Evolutionary conservation across 2,888 invertebrate genomes (phyloP), one percentile per base, ranked within the genome.

Genomic region (Heliconius sara): DNA sequence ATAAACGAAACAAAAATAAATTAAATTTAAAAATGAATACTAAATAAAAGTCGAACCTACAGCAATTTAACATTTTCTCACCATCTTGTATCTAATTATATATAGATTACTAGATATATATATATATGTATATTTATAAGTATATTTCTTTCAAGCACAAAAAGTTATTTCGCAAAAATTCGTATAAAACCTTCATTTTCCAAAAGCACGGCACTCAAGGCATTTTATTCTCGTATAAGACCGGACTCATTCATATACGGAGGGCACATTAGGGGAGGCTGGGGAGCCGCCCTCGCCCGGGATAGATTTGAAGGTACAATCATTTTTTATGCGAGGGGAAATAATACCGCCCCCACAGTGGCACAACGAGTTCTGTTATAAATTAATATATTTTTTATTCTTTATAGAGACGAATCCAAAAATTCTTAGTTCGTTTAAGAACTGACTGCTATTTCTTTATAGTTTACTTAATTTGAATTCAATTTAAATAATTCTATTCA

Each of bases 301-400:
- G 93, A 95, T 95, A 94, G 94, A 95, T 94, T 95, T 94, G 93
- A 94, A 94, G 95, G 95, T 94, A 94, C 94, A 93, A 95, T 95
- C 94, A 95, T 94, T 95, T 95, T 95, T 95, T 95, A 95, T 94
- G 93, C 92, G 94, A 93, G 93, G 94, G 93, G 94, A 92, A 91
- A 90, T 90, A 89, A 90, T 87, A 88, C 86, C 84, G 83, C 83
- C 72, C 82, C 79, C 87, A 67, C 76, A 80, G 83, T 65, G 82
- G 82, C 84, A 91, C 88, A 90, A 86, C 81, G 84, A 79, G 87
- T 27, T 43, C 47, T 75, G 6, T 3, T 47, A 43, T 30, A 47
- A 65, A 75, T 66, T 25, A 16, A 39, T 75, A 43, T 63, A 3
- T n/a, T 47, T 60, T 52, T 9, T 39, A 52, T 60, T n/a, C 19